A percentile compares a stretch with the other conserved stretches of the same genome.
Evolutionary conservation across 2,113 vertebrate species (phyloP).

Genomic region (Siphamia tubifer): DNA sequence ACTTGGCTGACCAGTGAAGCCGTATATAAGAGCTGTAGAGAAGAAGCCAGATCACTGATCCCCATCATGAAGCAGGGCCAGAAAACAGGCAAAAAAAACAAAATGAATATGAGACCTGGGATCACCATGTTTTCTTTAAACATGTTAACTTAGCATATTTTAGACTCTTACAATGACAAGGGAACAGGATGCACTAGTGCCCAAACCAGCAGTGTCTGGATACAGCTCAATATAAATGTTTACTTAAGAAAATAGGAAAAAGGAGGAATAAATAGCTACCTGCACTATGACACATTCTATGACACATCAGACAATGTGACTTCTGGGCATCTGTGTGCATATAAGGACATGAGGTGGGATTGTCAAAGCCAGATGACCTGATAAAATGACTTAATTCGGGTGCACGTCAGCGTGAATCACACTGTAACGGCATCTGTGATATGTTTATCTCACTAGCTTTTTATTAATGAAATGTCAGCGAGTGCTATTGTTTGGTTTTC

Average conservation of each 20-base stretch:
- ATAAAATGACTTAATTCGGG: constrained; percentile 23
- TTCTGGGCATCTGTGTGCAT: background rate
- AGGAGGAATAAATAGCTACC: background rate
- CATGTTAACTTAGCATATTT: constrained; percentile 45
- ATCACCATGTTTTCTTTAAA: constrained; percentile 48
- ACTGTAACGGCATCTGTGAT: constrained; percentile 1
- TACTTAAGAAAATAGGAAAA: background rate
- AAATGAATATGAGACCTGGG: constrained; percentile 19
- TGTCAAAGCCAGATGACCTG: background rate
- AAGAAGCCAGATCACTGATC: constrained; percentile 27
- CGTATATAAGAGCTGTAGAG: constrained; percentile 15
- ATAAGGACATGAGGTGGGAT: constrained; percentile 11
- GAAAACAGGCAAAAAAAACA: constrained; percentile 59
- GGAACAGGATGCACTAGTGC: constrained; percentile 3
- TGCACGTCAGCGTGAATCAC: constrained; percentile 13
- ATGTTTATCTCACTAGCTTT: constrained; percentile 5
- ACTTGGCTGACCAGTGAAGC: constrained; percentile 5
- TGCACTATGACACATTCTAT: background rate
- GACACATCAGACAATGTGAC: background rate
- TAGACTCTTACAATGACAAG: constrained; percentile 4
- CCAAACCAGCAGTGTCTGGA: constrained; percentile 32
- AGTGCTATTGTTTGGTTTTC: constrained; percentile 41
- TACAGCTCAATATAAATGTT: constrained; percentile 36
- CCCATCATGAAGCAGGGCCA: constrained; percentile 32
- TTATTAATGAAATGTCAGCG: constrained; percentile 22